Conservation (phyloP, 2,797 vertebrate genomes). For the Cephalopachus bancanus region DNA sequence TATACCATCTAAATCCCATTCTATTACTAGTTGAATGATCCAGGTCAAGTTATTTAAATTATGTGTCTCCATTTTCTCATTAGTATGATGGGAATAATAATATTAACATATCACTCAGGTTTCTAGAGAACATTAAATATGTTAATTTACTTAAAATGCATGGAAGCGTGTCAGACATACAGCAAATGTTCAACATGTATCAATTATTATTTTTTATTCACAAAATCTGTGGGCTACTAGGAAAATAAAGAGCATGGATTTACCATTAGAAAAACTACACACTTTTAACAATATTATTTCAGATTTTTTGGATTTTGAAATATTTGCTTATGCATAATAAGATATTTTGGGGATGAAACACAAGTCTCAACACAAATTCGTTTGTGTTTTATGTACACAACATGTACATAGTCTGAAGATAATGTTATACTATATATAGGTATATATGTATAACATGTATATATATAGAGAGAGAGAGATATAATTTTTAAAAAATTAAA, state of each 20-base stretch:
- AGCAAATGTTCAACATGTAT: not conserved
- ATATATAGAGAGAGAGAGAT: no score
- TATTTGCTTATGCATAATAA: not conserved
- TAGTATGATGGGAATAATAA: not conserved
- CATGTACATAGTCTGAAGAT: not conserved
- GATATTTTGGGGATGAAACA: not conserved
- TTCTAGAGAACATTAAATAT: not conserved
- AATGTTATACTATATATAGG: not conserved
- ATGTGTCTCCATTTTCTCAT: not conserved
- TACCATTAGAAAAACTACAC: not conserved
- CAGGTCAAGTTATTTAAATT: not conserved
- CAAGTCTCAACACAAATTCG: not conserved
- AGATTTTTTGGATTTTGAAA: not conserved
- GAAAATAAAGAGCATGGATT: constrained; percentile 6
- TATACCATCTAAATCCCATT: not conserved
- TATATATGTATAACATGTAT: no score
- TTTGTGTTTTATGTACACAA: not conserved
- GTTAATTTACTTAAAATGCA: not conserved
- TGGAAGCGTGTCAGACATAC: not conserved
- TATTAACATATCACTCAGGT: not conserved
- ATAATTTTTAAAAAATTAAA: no score
- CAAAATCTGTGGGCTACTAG: not conserved
- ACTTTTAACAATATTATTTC: not conserved
- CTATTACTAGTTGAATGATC: not conserved
- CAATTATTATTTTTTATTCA: not conserved